phyloP scores from a whole-genome alignment of 2,888 invertebrate genomes.

The Seira sanloemensis region DNA sequence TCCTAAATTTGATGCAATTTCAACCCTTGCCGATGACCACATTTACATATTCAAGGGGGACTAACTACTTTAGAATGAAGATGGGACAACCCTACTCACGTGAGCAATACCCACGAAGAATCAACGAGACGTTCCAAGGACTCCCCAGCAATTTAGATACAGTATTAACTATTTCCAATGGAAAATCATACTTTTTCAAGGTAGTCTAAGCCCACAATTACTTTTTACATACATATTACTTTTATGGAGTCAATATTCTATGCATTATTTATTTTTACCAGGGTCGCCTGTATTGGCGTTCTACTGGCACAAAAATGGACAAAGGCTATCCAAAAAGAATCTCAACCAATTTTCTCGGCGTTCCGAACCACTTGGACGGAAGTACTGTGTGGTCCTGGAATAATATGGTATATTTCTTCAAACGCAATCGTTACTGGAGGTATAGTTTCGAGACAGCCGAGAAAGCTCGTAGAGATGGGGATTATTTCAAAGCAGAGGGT shows the following conservation, averaged over 20 bases:
- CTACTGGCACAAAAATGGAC: slow-evolving; percentile 64
- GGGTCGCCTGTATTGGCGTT: slow-evolving; percentile 71
- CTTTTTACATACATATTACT: neutral
- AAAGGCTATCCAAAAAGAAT: slow-evolving; percentile 67
- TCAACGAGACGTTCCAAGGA: slow-evolving; percentile 62
- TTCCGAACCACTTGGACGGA: slow-evolving; percentile 68
- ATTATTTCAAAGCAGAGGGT: slow-evolving; percentile 24
- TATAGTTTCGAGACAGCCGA: slow-evolving; percentile 62
- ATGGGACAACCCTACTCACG: slow-evolving; percentile 49
- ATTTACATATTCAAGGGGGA: slow-evolving; percentile 67
- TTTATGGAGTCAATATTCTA: neutral
- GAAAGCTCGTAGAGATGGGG: slow-evolving; percentile 41
- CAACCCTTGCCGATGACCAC: slow-evolving; percentile 61
- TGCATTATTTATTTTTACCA: slow-evolving; percentile 44
- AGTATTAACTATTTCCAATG: slow-evolving; percentile 64
- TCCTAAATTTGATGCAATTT: slow-evolving; percentile 67
- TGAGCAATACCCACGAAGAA: slow-evolving; percentile 50
- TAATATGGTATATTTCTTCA: slow-evolving; percentile 68
- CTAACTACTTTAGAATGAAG: slow-evolving; percentile 57
- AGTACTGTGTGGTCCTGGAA: slow-evolving; percentile 66
- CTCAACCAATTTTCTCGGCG: slow-evolving; percentile 67
- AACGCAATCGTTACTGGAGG: slow-evolving; percentile 64
- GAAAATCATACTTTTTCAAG: slow-evolving; percentile 70
- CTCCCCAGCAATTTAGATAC: slow-evolving; percentile 66
- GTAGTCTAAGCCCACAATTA: slow-evolving; percentile 32